Conservation (phyloP, 2,888 invertebrate genomes). For the Oxycera nigricornis region DNA sequence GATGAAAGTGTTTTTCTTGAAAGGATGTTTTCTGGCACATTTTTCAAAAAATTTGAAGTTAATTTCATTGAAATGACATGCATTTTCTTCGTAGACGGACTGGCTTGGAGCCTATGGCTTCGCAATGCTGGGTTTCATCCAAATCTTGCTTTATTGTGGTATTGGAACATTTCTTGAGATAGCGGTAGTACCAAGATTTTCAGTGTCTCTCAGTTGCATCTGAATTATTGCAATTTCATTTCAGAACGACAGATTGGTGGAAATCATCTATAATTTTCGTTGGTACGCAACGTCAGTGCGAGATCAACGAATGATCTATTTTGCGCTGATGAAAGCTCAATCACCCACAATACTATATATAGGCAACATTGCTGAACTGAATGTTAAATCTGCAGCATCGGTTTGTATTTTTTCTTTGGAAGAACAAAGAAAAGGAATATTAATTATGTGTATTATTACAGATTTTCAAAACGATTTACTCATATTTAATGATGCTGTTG, state of each 20-base stretch:
- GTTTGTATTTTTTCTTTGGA: background rate
- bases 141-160: background rate
- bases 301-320: background rate
- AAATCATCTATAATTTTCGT: background rate
- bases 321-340: background rate
- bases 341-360: background rate
- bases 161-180: background rate
- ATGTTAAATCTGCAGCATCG: background rate
- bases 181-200: too few species aligned
- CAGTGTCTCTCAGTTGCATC: too few species aligned
- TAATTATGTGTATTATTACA: background rate
- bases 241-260: background rate
- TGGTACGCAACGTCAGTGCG: background rate
- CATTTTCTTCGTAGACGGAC: background rate
- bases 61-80: too few species aligned
- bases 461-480: constrained; percentile 7
- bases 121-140: background rate
- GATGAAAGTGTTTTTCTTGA: too few species aligned
- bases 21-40: too few species aligned
- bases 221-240: too few species aligned
- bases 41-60: background rate
- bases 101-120: constrained; percentile 3
- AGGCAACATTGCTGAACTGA: background rate
- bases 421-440: background rate
- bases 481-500: constrained; percentile 1